Percentiles rank a stretch among this genome's conserved stretches.
Conservation (phyloP, 2,797 vertebrate species). For the Artibeus lituratus region DNA sequence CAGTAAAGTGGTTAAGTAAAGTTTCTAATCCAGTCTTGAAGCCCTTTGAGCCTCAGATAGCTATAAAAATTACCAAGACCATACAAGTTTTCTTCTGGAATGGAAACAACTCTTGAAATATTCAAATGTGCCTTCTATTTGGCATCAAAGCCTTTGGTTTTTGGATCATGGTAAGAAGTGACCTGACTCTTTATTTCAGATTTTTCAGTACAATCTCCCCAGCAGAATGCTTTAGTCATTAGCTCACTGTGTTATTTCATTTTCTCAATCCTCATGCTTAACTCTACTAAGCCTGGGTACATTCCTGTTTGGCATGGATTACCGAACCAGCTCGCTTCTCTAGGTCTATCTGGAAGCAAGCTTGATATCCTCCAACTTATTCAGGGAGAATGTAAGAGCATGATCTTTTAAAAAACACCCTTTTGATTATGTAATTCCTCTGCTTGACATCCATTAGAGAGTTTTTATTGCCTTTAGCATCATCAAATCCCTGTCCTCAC, state of each 20-base stretch:
- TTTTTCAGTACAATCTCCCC: background rate
- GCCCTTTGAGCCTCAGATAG: constrained; percentile 44
- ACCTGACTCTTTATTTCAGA: background rate
- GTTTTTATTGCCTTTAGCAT: background rate
- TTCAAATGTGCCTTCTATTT: background rate
- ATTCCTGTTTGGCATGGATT: background rate
- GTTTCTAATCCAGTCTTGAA: constrained; percentile 60
- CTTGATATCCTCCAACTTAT: background rate
- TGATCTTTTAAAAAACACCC: background rate
- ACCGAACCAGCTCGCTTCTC: background rate
- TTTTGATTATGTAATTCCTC: background rate
- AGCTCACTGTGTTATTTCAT: background rate
- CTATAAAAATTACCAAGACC: constrained; percentile 29
- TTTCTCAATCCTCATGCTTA: background rate
- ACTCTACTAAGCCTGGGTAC: background rate
- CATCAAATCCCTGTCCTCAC: background rate
- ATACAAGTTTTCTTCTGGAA: constrained; percentile 15
- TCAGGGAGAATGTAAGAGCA: background rate
- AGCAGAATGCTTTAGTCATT: background rate
- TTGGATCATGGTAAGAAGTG: background rate
- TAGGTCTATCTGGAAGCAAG: background rate
- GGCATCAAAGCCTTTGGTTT: background rate
- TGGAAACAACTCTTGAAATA: background rate
- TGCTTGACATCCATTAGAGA: background rate
- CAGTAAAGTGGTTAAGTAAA: constrained; percentile 73